phyloP scores from a whole-genome alignment of 2,797 vertebrate species.

The Oophaga sylvatica region DNA sequence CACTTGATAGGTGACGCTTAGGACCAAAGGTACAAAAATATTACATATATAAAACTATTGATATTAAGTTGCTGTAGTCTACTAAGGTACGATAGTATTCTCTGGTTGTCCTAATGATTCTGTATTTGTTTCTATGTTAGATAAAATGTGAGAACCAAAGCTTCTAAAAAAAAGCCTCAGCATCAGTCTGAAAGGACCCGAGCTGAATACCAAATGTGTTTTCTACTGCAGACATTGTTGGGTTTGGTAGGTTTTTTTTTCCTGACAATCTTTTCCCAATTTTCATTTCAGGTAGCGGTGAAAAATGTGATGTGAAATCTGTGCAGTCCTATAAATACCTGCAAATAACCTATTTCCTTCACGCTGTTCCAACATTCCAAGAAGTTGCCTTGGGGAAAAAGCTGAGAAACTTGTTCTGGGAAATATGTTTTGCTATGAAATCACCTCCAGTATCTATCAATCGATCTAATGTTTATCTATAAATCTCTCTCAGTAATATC shows the following conservation, averaged over 20 bases:
- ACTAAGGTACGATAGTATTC: background rate
- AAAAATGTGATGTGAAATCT: background rate
- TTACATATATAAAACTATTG: no score
- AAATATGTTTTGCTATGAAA: background rate
- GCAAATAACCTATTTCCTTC: slow-evolving; percentile 30
- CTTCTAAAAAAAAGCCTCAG: background rate
- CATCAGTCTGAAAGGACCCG: background rate
- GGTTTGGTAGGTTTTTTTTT: background rate
- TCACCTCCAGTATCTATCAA: background rate
- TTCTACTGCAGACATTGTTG: background rate
- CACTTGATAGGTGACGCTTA: no score
- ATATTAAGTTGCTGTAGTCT: no score
- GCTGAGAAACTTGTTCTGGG: background rate
- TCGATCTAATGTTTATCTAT: background rate
- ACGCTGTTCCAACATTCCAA: background rate
- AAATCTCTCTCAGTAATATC: background rate
- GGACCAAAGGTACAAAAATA: no score
- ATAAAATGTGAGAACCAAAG: background rate
- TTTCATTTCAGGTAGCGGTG: background rate
- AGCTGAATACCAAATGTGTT: background rate
- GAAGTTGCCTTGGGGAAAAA: slow-evolving; percentile 3
- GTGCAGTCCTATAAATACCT: background rate
- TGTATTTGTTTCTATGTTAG: no score
- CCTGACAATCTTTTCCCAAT: background rate
- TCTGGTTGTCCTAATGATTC: background rate